Percentiles rank a stretch among this genome's conserved stretches.
These are phyloP conservation scores for Furcifer pardalis DNA, from an alignment of 2,797 vertebrate genomes.

Conservation along the genomic window DNA sequence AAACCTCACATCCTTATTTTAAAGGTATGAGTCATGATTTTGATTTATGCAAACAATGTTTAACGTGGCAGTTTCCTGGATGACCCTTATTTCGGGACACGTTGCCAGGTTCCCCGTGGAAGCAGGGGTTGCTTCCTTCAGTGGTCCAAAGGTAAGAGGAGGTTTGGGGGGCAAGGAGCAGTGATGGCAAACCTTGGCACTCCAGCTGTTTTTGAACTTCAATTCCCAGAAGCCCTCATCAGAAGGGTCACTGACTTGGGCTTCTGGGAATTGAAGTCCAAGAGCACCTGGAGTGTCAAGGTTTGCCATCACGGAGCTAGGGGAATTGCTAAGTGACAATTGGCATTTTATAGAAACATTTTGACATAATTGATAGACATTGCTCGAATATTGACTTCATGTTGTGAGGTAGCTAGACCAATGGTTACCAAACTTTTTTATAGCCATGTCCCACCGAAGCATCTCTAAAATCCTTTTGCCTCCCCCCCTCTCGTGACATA, in stretches of 20 bases:
- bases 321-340: no score
- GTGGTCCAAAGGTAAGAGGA: neutral
- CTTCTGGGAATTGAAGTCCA: no score
- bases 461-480: no score
- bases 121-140: neutral
- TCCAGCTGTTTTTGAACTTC: no score
- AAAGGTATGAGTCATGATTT: neutral
- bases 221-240: no score
- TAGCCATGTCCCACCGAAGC: no score
- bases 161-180: neutral
- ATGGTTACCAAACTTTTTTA: no score
- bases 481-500: no score
- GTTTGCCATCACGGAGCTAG: no score
- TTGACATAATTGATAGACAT: neutral
- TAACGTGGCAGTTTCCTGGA: conserved; percentile 1
- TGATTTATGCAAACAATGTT: neutral
- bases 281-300: no score
- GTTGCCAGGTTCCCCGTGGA: neutral
- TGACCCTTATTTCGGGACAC: neutral
- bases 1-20: neutral
- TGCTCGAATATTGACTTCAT: neutral
- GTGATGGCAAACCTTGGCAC: no score
- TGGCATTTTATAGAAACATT: neutral
- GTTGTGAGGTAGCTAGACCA: neutral
- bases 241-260: no score